phyloP scores from a whole-genome alignment of 2,888 invertebrate genomes.

The Seira ritae region DNA sequence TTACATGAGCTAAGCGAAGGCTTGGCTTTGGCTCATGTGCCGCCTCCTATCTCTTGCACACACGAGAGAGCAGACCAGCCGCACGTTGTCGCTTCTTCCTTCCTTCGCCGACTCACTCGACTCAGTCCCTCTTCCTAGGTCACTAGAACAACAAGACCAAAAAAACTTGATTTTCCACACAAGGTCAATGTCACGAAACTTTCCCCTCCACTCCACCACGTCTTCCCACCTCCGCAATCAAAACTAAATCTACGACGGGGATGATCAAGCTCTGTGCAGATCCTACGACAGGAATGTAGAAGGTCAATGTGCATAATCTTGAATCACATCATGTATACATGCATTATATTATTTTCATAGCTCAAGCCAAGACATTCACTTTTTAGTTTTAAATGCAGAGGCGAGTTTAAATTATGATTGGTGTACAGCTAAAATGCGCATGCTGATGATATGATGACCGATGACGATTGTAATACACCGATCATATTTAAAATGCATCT shows the following conservation, averaged over 20 bases:
- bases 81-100: conserved; percentile 17
- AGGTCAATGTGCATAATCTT: conserved; percentile 6
- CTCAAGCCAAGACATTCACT: neutral
- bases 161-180: conserved; percentile 72
- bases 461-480: neutral
- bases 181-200: conserved; percentile 73
- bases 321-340: neutral
- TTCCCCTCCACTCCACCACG: conserved; percentile 63
- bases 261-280: conserved; percentile 13
- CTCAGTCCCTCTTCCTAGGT: conserved; percentile 65
- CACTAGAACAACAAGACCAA: conserved; percentile 73
- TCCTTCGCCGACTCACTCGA: neutral
- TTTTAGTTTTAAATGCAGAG: conserved; percentile 12
- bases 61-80: neutral
- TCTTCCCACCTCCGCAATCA: conserved; percentile 18
- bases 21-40: conserved; percentile 35
- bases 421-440: neutral
- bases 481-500: neutral
- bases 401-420: conserved; percentile 9
- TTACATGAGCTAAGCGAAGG: conserved; percentile 12
- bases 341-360: neutral
- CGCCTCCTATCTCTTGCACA: neutral
- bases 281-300: neutral
- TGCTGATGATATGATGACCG: conserved; percentile 13
- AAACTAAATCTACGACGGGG: conserved; percentile 18